These are phyloP conservation scores for Seladonia tumulorum DNA, from an alignment of 2,888 invertebrate genomes.

Conservation along the genomic window DNA sequence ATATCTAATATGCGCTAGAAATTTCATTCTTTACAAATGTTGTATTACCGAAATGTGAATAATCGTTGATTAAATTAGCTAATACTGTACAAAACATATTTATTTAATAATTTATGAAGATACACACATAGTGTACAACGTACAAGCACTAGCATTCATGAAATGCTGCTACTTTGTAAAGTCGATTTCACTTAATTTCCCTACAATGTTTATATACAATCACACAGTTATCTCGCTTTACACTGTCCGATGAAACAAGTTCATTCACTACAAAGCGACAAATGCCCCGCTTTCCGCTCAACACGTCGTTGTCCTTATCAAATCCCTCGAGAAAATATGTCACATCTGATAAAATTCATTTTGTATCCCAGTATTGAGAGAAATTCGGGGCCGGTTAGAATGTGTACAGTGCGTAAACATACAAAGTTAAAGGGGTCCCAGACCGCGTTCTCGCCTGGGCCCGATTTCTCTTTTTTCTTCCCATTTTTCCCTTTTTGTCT, in stretches of 20 bases:
- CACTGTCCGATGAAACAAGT: slow-evolving; percentile 69
- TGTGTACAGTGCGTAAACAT: slow-evolving; percentile 74
- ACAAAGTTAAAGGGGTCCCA: slow-evolving; percentile 74
- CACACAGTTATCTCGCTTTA: slow-evolving; percentile 71
- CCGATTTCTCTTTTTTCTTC: slow-evolving; percentile 46
- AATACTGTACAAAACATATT: slow-evolving; percentile 83
- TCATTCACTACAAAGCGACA: slow-evolving; percentile 73
- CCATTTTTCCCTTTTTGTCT: slow-evolving; percentile 38
- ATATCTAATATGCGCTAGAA: not conserved
- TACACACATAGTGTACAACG: slow-evolving; percentile 79
- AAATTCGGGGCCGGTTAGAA: slow-evolving; percentile 62
- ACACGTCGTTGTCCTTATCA: slow-evolving; percentile 48
- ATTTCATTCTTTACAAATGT: not conserved
- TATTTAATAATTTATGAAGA: slow-evolving; percentile 82
- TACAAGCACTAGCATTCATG: slow-evolving; percentile 76
- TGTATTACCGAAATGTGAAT: not conserved
- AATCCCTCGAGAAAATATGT: slow-evolving; percentile 69
- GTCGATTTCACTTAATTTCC: slow-evolving; percentile 61
- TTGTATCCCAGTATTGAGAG: slow-evolving; percentile 53
- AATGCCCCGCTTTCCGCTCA: slow-evolving; percentile 63
- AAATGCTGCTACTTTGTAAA: slow-evolving; percentile 75
- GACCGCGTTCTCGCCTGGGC: slow-evolving; percentile 42
- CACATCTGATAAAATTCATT: slow-evolving; percentile 57
- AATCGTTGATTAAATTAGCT: not conserved
- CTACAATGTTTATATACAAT: slow-evolving; percentile 79